Evolutionary conservation across 2,797 vertebrate species (phyloP).

Genomic region (Thamnophis elegans): DNA sequence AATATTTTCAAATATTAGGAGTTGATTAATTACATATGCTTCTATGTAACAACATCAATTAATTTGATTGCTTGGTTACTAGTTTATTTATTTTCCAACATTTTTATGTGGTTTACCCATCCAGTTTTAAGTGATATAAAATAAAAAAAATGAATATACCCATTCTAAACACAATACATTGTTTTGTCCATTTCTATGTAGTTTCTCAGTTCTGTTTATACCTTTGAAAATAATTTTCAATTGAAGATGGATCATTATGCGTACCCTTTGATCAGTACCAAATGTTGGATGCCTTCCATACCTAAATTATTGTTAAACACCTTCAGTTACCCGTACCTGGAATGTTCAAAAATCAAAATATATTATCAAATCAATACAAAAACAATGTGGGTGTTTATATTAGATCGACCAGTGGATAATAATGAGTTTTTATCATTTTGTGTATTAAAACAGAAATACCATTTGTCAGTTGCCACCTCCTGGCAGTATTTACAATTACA

Average conservation of each 20-base stretch:
- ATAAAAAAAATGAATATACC: not conserved
- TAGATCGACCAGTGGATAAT: not conserved
- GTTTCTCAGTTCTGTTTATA: not conserved
- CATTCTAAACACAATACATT: not conserved
- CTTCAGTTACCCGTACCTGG: not conserved
- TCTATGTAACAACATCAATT: not conserved
- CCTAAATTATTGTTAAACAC: not conserved
- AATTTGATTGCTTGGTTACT: not conserved
- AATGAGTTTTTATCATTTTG: not conserved
- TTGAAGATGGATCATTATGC: not conserved
- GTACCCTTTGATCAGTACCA: not conserved
- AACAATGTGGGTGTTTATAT: not conserved
- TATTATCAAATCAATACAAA: not conserved
- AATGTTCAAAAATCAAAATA: not conserved
- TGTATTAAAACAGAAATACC: not conserved
- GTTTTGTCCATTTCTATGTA: not conserved
- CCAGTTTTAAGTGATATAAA: not conserved
- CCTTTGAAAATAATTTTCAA: not conserved
- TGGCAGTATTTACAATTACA: not conserved
- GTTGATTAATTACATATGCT: not conserved
- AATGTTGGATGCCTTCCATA: not conserved
- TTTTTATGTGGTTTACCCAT: not conserved
- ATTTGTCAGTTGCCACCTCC: not conserved
- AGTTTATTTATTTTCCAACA: not conserved
- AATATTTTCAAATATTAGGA: not conserved